Conservation (phyloP, 2,113 vertebrate species). For the Oryzias woworae region DNA sequence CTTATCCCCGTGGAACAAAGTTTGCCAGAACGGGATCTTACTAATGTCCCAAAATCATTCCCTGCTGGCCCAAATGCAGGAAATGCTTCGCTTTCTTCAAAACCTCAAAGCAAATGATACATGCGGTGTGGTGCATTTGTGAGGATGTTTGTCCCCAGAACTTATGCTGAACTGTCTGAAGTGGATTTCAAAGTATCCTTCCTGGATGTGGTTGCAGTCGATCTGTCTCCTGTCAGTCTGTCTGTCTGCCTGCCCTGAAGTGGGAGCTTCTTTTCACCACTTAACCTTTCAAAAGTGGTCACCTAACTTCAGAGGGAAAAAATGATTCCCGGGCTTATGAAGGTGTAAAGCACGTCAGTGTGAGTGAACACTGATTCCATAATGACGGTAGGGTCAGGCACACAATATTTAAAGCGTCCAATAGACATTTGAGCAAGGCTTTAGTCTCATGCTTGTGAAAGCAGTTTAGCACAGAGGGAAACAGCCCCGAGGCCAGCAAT, state of each 20-base stretch:
- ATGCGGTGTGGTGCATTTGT: slow-evolving; percentile 70
- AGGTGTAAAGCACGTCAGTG: slow-evolving; percentile 47
- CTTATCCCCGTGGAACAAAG: slow-evolving; percentile 71
- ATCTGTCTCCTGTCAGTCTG: slow-evolving; percentile 20
- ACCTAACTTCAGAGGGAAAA: slow-evolving; percentile 42
- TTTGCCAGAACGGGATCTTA: slow-evolving; percentile 73
- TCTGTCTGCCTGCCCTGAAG: slow-evolving; percentile 5
- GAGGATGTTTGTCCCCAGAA: slow-evolving; percentile 57
- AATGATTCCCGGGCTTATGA: slow-evolving; percentile 36
- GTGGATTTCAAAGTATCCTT: slow-evolving; percentile 48
- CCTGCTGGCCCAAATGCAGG: slow-evolving; percentile 76
- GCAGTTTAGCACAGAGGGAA: slow-evolving; percentile 68
- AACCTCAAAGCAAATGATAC: slow-evolving; percentile 75
- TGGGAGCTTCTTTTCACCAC: slow-evolving; percentile 34
- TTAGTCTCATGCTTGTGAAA: slow-evolving; percentile 72
- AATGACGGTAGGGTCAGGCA: slow-evolving; percentile 56
- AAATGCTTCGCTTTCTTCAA: slow-evolving; percentile 77
- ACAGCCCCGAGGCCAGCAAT: slow-evolving; percentile 66
- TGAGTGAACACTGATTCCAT: slow-evolving; percentile 40
- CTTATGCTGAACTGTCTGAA: slow-evolving; percentile 52
- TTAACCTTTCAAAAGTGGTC: slow-evolving; percentile 59
- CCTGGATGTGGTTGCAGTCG: slow-evolving; percentile 27
- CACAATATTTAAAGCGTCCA: slow-evolving; percentile 48
- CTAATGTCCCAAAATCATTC: slow-evolving; percentile 79
- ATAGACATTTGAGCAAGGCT: slow-evolving; percentile 59